A percentile compares a stretch with the other conserved stretches of the same genome.
Evolutionary conservation across 2,797 vertebrate genomes (phyloP).

Genomic region (Steatocranus sp.): DNA sequence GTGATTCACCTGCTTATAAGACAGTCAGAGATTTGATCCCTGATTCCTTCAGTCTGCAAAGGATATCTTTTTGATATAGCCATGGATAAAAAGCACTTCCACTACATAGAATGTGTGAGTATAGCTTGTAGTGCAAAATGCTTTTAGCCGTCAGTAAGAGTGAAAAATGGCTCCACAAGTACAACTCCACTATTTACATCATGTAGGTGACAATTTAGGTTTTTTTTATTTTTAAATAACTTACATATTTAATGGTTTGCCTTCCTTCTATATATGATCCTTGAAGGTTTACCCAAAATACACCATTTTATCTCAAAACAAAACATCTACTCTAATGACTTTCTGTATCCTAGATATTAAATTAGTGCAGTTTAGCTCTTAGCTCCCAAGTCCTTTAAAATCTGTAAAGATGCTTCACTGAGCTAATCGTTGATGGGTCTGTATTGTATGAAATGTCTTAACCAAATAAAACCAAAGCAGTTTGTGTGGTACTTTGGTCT

Average conservation of each 20-base stretch:
- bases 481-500: background rate
- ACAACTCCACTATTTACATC: background rate
- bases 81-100: background rate
- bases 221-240: background rate
- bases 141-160: background rate
- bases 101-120: background rate
- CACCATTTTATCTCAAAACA: background rate
- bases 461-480: background rate
- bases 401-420: background rate
- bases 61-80: background rate
- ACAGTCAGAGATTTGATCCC: background rate
- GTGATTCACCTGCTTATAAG: background rate
- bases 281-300: background rate
- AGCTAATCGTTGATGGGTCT: background rate
- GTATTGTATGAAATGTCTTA: background rate
- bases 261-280: background rate
- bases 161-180: background rate
- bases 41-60: background rate
- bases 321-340: background rate
- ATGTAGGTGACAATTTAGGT: background rate
- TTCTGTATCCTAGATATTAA: background rate
- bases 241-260: background rate
- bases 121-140: background rate
- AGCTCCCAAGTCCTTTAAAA: background rate
- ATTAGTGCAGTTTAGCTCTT: background rate